Conservation (phyloP, 2,113 vertebrate species). For the Saimiri boliviensis region DNA sequence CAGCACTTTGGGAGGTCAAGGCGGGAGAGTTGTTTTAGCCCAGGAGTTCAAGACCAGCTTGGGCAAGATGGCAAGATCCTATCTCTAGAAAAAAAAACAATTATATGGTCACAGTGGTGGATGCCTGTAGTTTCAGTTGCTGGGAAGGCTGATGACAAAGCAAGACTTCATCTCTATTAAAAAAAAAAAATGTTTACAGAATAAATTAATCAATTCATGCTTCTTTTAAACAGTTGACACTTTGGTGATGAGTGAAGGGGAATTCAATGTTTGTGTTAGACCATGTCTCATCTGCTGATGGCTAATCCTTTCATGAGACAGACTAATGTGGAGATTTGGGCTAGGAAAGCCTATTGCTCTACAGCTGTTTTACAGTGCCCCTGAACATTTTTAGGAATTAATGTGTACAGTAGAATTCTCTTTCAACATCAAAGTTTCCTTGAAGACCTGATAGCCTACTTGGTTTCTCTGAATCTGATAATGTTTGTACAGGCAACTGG, state of each 20-base stretch:
- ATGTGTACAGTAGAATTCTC: constrained; percentile 16
- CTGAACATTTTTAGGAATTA: constrained; percentile 27
- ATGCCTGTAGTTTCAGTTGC: too few relatives aligned
- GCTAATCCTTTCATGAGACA: not conserved
- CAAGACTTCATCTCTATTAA: too few relatives aligned
- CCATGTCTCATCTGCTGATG: not conserved
- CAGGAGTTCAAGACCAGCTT: too few relatives aligned
- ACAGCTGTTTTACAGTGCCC: not conserved
- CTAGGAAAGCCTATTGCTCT: not conserved
- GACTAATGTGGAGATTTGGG: not conserved
- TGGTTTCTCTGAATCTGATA: constrained; percentile 25
- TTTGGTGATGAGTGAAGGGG: not conserved
- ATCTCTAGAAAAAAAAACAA: too few relatives aligned
- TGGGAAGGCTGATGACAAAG: too few relatives aligned
- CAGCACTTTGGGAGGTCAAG: too few relatives aligned
- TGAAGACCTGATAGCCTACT: not conserved
- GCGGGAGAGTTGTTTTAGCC: too few relatives aligned
- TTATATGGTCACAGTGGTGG: too few relatives aligned
- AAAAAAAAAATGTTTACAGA: not conserved
- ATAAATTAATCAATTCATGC: not conserved
- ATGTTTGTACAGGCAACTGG: constrained; percentile 29
- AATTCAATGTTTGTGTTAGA: not conserved
- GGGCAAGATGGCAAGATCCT: too few relatives aligned
- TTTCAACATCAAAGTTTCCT: constrained; percentile 49
- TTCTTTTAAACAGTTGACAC: not conserved